Evolutionary conservation across 1,140 invertebrate genomes (phyloP).

Genomic region (Pseudobourletiella spinata): DNA sequence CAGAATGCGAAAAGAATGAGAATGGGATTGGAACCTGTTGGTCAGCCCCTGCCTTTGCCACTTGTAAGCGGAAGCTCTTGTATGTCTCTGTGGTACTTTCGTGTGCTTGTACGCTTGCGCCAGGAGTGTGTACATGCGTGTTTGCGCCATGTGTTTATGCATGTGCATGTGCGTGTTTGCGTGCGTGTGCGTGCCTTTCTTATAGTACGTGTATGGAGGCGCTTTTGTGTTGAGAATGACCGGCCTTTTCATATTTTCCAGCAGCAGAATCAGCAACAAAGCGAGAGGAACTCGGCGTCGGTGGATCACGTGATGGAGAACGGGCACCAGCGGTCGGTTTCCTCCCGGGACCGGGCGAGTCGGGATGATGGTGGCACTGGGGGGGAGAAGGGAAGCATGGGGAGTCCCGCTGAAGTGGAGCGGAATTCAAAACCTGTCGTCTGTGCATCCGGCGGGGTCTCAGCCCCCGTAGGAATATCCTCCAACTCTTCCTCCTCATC

Average conservation of each 20-base stretch:
- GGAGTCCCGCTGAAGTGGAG: not conserved
- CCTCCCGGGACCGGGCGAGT: too few species aligned
- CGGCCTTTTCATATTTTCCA: too few species aligned
- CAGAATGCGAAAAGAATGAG: slow-evolving; percentile 94
- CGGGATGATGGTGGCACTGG: too few species aligned
- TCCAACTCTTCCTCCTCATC: slow-evolving; percentile 10
- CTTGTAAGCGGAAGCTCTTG: not conserved
- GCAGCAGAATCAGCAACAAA: not conserved
- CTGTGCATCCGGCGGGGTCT: not conserved
- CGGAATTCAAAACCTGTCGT: not conserved
- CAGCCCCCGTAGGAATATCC: not conserved
- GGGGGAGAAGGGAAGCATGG: too few species aligned
- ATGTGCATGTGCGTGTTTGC: too few species aligned
- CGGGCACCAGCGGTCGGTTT: too few species aligned
- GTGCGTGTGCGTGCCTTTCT: too few species aligned
- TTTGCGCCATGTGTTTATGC: too few species aligned
- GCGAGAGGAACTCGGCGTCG: not conserved
- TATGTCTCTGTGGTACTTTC: not conserved
- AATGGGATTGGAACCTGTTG: slow-evolving; percentile 85
- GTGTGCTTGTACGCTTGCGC: not conserved
- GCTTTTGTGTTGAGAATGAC: not conserved
- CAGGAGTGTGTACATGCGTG: not conserved
- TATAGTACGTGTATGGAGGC: too few species aligned
- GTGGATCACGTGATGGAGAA: not conserved
- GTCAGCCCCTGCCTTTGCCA: slow-evolving; percentile 61